Evolutionary conservation across 1,140 invertebrate species (phyloP), one percentile per base, ranked within the genome.

Genomic region (Tyrophagus putrescentiae): DNA sequence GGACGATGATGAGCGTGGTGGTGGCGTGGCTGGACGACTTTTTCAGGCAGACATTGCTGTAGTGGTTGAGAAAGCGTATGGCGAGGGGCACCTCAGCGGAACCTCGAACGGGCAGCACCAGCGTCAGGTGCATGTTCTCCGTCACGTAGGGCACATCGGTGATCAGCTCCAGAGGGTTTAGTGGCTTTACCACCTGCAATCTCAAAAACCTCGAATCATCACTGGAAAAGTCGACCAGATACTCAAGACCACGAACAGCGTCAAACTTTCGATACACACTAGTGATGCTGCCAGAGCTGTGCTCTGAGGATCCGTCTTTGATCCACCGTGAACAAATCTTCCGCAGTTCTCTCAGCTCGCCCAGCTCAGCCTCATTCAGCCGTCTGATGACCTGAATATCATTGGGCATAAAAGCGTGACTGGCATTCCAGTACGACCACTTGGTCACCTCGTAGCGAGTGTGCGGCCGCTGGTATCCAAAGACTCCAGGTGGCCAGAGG

Each of bases 261-360:
- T 94, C 87, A 72, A 90, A 92, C 65, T 79, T 78, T 65, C 80
- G 76, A 65, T 93, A 92, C 1, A 86, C 87, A 71, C 88, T 88
- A 76, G 18, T 76, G 71, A 16, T 77, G 67, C 11, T 78, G 76
- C 27, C 72, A 63, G 80, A 75, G 21, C 85, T 68, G 9, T 85
- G 75, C 64, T 83, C 77, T 71, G 79, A 41, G 67, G 44, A 74
- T 70, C 39, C 61, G 5, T 29, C 23, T 42, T 41, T 60, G 13
- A 62, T 16, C 63, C 63, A 65, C 21, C 64, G 27, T 6, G 50
- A 16, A 31, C 64, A 62, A 27, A 18, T n/a, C 31, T 58, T 59
- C 28, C 63, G 36, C 9, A 67, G 62, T 73, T 72, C 70, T 59
- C 64, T 62, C 2, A 75, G 64, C 64, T 69, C 67, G 50, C 66